These are phyloP conservation scores for Empis livida DNA, from an alignment of 2,888 invertebrate genomes.

Conservation along the genomic window DNA sequence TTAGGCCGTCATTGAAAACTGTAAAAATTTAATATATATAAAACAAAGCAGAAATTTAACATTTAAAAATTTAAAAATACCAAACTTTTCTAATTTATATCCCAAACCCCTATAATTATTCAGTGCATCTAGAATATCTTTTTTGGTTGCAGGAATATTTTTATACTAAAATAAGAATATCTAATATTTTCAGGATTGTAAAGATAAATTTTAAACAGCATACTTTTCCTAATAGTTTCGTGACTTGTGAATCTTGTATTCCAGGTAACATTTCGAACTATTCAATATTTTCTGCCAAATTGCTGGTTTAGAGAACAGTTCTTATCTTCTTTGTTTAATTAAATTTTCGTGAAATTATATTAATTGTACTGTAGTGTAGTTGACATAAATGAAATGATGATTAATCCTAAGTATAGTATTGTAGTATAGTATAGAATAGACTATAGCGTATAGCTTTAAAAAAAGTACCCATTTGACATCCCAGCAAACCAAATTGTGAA, in stretches of 20 bases:
- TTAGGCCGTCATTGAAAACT: slow-evolving; percentile 82
- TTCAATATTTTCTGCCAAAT: too few species aligned
- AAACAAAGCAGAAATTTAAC: not conserved
- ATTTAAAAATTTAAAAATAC: slow-evolving; percentile 37
- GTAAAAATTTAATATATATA: slow-evolving; percentile 8
- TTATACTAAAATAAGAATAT: slow-evolving; percentile 46
- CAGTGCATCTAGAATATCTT: slow-evolving; percentile 53
- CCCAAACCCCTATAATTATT: slow-evolving; percentile 51
- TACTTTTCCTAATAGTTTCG: slow-evolving; percentile 41
- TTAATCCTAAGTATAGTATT: too few species aligned
- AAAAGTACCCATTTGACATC: too few species aligned
- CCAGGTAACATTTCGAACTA: slow-evolving; percentile 19
- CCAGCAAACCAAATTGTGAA: too few species aligned
- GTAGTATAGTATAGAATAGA: too few species aligned
- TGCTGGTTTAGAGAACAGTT: too few species aligned
- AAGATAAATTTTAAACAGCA: slow-evolving; percentile 2
- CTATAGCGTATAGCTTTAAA: too few species aligned
- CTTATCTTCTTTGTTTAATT: too few species aligned
- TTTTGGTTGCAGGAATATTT: slow-evolving; percentile 50
- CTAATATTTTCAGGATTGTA: not conserved
- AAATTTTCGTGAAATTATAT: too few species aligned
- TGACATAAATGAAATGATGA: too few species aligned
- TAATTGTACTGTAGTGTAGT: too few species aligned
- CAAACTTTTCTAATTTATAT: slow-evolving; percentile 53
- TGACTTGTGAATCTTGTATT: slow-evolving; percentile 39